Percentiles rank a stretch among this genome's conserved stretches.
These are phyloP conservation scores for Clarias batrachus DNA, from an alignment of 2,113 vertebrate genomes.

Conservation along the genomic window DNA sequence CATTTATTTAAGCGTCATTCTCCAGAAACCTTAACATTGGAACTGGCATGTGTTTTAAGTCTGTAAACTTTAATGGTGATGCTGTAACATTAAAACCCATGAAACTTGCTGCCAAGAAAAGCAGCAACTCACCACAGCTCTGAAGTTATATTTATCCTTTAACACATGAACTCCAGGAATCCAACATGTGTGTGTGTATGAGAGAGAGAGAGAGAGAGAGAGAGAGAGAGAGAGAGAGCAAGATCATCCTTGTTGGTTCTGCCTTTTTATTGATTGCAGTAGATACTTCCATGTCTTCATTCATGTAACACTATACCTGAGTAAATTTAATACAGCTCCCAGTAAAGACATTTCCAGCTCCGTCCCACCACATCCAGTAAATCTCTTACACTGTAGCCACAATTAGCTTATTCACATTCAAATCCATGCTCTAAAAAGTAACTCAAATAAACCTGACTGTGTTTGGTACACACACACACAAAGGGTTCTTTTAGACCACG, in stretches of 20 bases:
- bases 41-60: constrained; percentile 14
- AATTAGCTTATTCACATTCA: background rate
- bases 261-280: constrained; percentile 69
- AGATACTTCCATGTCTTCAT: constrained; percentile 69
- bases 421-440: background rate
- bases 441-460: background rate
- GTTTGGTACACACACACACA: background rate
- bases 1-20: constrained; percentile 3
- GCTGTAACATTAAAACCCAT: constrained; percentile 31
- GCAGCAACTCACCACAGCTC: constrained; percentile 15
- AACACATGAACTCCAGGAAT: constrained; percentile 23
- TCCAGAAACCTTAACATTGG: background rate
- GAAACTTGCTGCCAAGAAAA: constrained; percentile 30
- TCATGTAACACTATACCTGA: constrained; percentile 63
- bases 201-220: background rate
- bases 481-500: background rate
- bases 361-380: background rate
- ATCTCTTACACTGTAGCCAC: constrained; percentile 5
- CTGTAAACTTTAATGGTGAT: constrained; percentile 39
- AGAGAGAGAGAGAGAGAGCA: background rate
- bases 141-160: constrained; percentile 31
- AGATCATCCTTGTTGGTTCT: constrained; percentile 59
- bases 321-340: constrained; percentile 57
- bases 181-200: constrained; percentile 3
- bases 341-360: constrained; percentile 35